Evolutionary conservation across 2,888 invertebrate species (phyloP).

Genomic region (Lasioglossum morio): DNA sequence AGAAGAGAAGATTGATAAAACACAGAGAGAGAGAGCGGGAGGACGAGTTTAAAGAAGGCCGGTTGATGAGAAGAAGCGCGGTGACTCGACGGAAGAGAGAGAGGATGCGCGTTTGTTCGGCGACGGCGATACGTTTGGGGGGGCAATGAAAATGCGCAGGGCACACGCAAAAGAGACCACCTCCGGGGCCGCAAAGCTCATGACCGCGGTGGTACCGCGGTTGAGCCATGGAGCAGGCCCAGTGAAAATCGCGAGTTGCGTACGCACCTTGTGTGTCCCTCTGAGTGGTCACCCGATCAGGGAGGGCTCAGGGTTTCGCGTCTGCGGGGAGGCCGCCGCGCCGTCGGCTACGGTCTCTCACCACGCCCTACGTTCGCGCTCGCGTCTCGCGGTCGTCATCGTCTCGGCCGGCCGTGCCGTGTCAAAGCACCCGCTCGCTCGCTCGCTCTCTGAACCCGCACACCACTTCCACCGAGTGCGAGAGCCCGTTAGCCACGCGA

Average conservation of each 20-base stretch:
- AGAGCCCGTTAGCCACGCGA: slow-evolving; percentile 61
- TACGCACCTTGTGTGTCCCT: slow-evolving; percentile 91
- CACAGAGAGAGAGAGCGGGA: not conserved
- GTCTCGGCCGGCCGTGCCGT: slow-evolving; percentile 34
- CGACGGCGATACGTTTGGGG: slow-evolving; percentile 75
- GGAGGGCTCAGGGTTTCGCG: slow-evolving; percentile 77
- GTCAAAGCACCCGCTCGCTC: slow-evolving; percentile 48
- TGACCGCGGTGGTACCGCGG: slow-evolving; percentile 74
- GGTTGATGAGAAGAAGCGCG: slow-evolving; percentile 46
- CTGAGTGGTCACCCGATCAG: slow-evolving; percentile 78
- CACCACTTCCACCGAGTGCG: slow-evolving; percentile 42
- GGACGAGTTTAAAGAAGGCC: slow-evolving; percentile 32
- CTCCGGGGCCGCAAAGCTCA: slow-evolving; percentile 79
- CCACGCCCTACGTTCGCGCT: slow-evolving; percentile 71
- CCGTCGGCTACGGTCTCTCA: slow-evolving; percentile 73
- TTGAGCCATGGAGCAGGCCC: slow-evolving; percentile 92
- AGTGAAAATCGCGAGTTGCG: slow-evolving; percentile 95
- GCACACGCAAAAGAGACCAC: slow-evolving; percentile 78
- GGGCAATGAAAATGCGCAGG: slow-evolving; percentile 81
- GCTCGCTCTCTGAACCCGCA: slow-evolving; percentile 47
- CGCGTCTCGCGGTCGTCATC: slow-evolving; percentile 66
- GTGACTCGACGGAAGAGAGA: slow-evolving; percentile 51
- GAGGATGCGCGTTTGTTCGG: slow-evolving; percentile 75
- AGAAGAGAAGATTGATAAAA: not conserved
- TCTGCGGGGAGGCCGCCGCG: slow-evolving; percentile 77